These are phyloP conservation scores for Bryconaethiops microstoma DNA, from an alignment of 2,797 vertebrate genomes.

Conservation along the genomic window DNA sequence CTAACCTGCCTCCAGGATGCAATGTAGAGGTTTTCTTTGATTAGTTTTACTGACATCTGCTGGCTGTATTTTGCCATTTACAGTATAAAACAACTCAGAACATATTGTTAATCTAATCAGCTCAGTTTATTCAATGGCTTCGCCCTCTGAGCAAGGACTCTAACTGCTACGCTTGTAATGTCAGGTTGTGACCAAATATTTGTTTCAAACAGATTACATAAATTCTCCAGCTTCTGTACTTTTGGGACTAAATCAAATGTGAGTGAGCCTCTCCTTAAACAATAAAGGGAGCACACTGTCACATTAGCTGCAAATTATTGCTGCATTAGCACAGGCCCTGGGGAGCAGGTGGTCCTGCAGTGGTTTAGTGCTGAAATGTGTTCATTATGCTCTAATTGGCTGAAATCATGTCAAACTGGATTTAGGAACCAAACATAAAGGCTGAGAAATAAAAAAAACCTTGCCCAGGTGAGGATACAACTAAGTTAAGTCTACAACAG, in stretches of 20 bases:
- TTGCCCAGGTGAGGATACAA: neutral
- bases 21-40: neutral
- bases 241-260: slow-evolving; percentile 34
- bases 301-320: slow-evolving; percentile 33
- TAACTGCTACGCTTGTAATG: neutral
- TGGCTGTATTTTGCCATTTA: slow-evolving; percentile 19
- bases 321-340: slow-evolving; percentile 5
- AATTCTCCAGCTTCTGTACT: slow-evolving; percentile 1
- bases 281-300: slow-evolving; percentile 21
- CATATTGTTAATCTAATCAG: neutral
- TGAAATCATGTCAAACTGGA: neutral
- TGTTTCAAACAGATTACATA: slow-evolving; percentile 10
- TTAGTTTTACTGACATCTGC: slow-evolving; percentile 49
- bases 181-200: slow-evolving; percentile 4
- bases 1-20: neutral
- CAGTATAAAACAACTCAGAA: neutral
- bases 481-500: neutral
- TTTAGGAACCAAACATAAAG: neutral
- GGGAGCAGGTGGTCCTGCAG: neutral
- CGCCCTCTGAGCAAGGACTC: neutral
- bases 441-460: neutral
- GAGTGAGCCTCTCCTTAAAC: slow-evolving; percentile 28
- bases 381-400: slow-evolving; percentile 22
- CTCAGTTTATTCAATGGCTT: neutral
- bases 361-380: slow-evolving; percentile 16